These are phyloP conservation scores for Larimichthys polyactis DNA, from an alignment of 2,113 vertebrate genomes.

Conservation along the genomic window DNA sequence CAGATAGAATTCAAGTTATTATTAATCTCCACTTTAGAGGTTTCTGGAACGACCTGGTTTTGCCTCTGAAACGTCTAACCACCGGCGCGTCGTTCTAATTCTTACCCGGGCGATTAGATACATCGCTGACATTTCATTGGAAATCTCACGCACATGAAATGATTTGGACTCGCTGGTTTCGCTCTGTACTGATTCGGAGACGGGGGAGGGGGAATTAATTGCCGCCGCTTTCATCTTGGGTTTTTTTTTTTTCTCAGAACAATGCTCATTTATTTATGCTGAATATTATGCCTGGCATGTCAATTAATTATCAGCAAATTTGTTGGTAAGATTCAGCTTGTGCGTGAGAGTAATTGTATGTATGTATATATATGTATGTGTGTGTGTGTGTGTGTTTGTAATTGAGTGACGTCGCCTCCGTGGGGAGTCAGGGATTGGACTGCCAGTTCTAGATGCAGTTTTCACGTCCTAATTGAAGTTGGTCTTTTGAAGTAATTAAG, in stretches of 20 bases:
- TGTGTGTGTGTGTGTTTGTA: conserved; percentile 53
- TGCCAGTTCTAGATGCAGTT: conserved; percentile 76
- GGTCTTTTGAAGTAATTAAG: conserved; percentile 87
- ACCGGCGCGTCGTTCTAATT: conserved; percentile 30
- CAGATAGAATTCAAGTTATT: conserved; percentile 12
- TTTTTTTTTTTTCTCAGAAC: conserved; percentile 63
- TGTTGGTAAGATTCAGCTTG: conserved; percentile 73
- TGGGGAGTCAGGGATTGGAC: conserved; percentile 72
- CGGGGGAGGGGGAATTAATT: conserved; percentile 62
- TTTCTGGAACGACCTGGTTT: conserved; percentile 40
- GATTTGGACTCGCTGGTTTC: conserved; percentile 48
- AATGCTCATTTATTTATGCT: conserved; percentile 76
- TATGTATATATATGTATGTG: conserved; percentile 26
- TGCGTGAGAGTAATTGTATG: conserved; percentile 42
- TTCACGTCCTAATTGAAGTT: conserved; percentile 85
- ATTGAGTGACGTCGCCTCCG: conserved; percentile 72
- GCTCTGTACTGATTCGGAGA: conserved; percentile 30
- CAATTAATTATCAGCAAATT: conserved; percentile 79
- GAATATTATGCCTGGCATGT: conserved; percentile 75
- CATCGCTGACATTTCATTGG: conserved; percentile 56
- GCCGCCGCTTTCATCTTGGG: conserved; percentile 63
- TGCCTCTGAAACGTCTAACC: conserved; percentile 14
- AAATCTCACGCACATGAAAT: conserved; percentile 53
- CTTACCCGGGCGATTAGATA: conserved; percentile 44
- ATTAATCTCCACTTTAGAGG: conserved; percentile 13